Evolutionary conservation across 1,140 invertebrate genomes (phyloP), one percentile per base, ranked within the genome.

Genomic region (Scaptomyza montana): DNA sequence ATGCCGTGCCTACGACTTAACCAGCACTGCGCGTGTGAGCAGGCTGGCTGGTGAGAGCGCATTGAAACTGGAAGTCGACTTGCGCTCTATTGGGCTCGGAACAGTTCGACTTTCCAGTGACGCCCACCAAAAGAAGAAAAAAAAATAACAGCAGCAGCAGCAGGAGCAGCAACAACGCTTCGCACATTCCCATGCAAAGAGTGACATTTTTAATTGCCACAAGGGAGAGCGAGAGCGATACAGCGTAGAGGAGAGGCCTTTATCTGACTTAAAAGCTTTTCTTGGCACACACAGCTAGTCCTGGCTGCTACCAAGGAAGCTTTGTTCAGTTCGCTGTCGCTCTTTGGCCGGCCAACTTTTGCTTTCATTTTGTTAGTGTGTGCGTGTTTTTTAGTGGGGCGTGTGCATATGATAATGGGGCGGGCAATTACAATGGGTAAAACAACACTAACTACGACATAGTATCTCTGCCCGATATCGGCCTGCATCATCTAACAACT

Each of bases 131-230:
- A 39, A 51, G 43, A 28, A 13, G 13, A 53, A 41, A 43, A 43
- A 43, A 43, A 43, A 16, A 16, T 1, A 16, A 16, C 16, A 16
- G 16, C 16, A 16, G 16, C 16, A 16, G 16, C 16, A 16, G 10
- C 33, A 21, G 21, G 50, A 41, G 8, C 33, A 36, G 33, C 33
- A 45, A 56, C 54, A 68, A 41, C 10, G 47, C 66, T 10, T 19
- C 56, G 53, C 68, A 89, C 68, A 89, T 89, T 89, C 84, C 85
- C 80, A 84, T 89, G 77, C 84, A 89, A 43, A 43, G 80, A 89
- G 84, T 89, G 84, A 89, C 84, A 89, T 78, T 89, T 89, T 89
- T 77, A 68, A 89, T 80, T 84, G 79, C 70, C 74, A 63, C 43
- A 49, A 76, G 73, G 43, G 50, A 57, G 66, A 76, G 73, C 43